Conservation (phyloP, 2,888 invertebrate genomes). For the Chelonus formosanus region DNA sequence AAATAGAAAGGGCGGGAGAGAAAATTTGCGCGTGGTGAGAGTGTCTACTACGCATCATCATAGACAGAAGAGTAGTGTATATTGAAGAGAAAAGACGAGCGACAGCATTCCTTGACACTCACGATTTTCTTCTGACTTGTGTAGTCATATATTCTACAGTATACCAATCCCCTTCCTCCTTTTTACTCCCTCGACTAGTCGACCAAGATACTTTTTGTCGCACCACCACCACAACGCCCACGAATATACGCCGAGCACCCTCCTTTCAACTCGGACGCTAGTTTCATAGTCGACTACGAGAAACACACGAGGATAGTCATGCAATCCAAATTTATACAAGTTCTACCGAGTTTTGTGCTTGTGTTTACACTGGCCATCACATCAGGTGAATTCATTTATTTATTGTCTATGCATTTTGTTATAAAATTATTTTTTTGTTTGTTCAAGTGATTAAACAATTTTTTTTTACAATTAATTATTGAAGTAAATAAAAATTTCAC, state of each 20-base stretch:
- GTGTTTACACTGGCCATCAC: slow-evolving; percentile 43
- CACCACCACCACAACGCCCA: slow-evolving; percentile 24
- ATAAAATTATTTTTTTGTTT: background rate
- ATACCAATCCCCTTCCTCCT: background rate
- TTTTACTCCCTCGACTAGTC: slow-evolving; percentile 8
- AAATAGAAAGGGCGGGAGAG: no score
- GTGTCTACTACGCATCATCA: no score
- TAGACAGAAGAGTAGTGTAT: no score
- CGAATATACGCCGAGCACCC: slow-evolving; percentile 21
- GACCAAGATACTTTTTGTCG: slow-evolving; percentile 20
- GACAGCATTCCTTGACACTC: no score
- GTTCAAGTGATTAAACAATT: background rate
- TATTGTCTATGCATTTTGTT: background rate
- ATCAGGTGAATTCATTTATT: slow-evolving; percentile 46
- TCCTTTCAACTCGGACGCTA: slow-evolving; percentile 14
- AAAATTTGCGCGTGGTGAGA: no score
- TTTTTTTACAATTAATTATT: background rate
- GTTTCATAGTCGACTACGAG: slow-evolving; percentile 19
- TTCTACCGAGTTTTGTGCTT: slow-evolving; percentile 40
- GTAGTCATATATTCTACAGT: no score
- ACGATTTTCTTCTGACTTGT: no score
- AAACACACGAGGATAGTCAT: slow-evolving; percentile 20
- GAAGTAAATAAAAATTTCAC: background rate
- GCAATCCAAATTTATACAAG: slow-evolving; percentile 23
- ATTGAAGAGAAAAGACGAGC: no score